Evolutionary conservation across 2,888 invertebrate species (phyloP), one percentile per base, ranked within the genome.

Genomic region (Liopterus haemorrhoidalis): DNA sequence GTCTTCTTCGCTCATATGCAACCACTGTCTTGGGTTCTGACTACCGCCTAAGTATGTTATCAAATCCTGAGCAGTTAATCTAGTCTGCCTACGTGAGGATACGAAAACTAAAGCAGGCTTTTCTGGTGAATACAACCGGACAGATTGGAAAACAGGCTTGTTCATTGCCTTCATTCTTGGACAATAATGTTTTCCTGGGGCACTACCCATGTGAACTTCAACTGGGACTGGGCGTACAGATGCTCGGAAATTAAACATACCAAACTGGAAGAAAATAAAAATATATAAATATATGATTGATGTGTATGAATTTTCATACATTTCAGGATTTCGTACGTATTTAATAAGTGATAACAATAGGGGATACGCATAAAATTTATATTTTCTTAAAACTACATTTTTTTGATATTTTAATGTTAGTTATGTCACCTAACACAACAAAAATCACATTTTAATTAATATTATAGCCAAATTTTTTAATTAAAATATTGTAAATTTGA

Each of bases 111-210:
- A 76, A 0, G 87, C 77, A 0, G 99, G 97, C 59, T 96, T 93
- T 40, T 74, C 70, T 0, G 94, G 91, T 0, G 97, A 94, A 66
- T 97, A 90, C 41, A 88, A 85, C 32, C 85, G 79, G 50, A 99
- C 95, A 0, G 96, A 92, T 68, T 93, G 91, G 72, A 89, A 99
- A 0, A 93, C 86, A 0, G 99, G 97, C 60, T 94, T 89, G 71
- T 99, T 99, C 99, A 99, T 99, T 0, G 95, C 88, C 50, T 95
- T 86, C 99, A 99, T 99, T 35, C 99, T 80, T 0, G 99, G 99
- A 60, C 99, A 99, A 70, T 99, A 99, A 67, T 99, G 94, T 53
- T 96, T 91, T 3, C 95, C 99, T 0, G 95, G 88, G 65, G 93
- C 99, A 0, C 99, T 99, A 37, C 85, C 82, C 25, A 69, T 58